Percentiles rank a stretch among this genome's conserved stretches.
phyloP scores from a whole-genome alignment of 2,113 vertebrate genomes.

The Bubo bubo region DNA sequence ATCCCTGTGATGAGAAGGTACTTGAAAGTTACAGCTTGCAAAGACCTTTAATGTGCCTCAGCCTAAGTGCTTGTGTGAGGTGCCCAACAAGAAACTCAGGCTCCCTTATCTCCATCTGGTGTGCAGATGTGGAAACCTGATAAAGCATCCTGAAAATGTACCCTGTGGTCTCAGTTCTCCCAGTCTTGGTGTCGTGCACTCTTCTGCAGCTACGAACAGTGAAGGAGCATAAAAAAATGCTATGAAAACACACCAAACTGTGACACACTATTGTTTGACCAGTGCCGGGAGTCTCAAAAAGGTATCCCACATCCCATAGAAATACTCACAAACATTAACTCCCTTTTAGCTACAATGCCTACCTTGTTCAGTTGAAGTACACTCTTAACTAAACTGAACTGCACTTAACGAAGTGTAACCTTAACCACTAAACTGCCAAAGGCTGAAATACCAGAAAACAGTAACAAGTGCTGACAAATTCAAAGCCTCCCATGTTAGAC shows the following conservation, averaged over 20 bases:
- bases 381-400: neutral
- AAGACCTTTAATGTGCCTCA: neutral
- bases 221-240: accelerated
- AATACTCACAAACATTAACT: neutral
- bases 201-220: neutral
- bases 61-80: neutral
- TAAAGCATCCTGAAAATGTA: neutral
- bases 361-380: neutral
- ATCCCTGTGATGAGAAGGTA: neutral
- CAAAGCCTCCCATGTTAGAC: neutral
- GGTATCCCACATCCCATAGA: neutral
- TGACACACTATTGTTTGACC: neutral
- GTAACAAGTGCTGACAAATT: neutral
- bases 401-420: neutral
- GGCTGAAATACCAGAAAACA: neutral
- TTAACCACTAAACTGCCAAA: neutral
- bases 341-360: neutral
- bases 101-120: neutral
- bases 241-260: neutral
- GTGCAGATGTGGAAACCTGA: neutral
- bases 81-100: neutral
- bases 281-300: neutral
- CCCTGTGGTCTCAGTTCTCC: neutral
- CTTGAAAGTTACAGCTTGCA: neutral
- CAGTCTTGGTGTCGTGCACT: neutral